These are phyloP conservation scores for Silurus asotus DNA, from an alignment of 2,113 vertebrate genomes.

Conservation along the genomic window DNA sequence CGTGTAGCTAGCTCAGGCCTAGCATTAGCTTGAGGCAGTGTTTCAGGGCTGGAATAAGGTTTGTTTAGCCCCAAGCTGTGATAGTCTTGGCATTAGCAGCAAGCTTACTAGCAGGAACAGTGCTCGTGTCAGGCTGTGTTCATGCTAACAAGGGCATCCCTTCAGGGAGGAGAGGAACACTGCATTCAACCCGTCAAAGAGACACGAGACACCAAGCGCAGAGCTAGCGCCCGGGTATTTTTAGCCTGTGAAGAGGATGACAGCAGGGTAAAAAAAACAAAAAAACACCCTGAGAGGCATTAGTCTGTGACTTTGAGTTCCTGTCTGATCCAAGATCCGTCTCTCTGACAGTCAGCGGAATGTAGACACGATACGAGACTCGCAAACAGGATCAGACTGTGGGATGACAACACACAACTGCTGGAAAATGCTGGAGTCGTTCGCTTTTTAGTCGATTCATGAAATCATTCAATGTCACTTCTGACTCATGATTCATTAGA, in stretches of 20 bases:
- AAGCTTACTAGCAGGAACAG: conserved; percentile 2
- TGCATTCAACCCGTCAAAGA: conserved; percentile 38
- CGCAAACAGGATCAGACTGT: not conserved
- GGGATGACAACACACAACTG: conserved; percentile 3
- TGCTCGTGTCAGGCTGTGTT: not conserved
- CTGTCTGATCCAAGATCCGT: not conserved
- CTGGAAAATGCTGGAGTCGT: not conserved
- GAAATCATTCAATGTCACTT: too few species aligned
- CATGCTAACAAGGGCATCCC: not conserved
- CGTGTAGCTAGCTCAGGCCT: not conserved
- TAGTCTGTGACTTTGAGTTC: not conserved
- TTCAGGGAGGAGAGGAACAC: conserved; percentile 22
- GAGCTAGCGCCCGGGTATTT: conserved; percentile 31
- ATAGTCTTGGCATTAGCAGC: not conserved
- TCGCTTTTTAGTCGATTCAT: not conserved
- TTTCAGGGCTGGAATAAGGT: not conserved
- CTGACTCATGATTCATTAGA: too few species aligned
- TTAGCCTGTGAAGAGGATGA: conserved; percentile 34
- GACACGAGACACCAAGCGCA: conserved; percentile 13
- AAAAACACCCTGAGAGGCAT: not conserved
- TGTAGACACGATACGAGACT: not conserved
- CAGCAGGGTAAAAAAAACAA: conserved; percentile 20
- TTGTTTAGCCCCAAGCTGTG: not conserved
- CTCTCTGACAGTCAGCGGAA: not conserved
- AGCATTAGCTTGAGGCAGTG: not conserved